Percentiles rank a stretch among this genome's conserved stretches.
Conservation (phyloP, 2,797 vertebrate genomes). For the Setipinna tenuifilis region DNA sequence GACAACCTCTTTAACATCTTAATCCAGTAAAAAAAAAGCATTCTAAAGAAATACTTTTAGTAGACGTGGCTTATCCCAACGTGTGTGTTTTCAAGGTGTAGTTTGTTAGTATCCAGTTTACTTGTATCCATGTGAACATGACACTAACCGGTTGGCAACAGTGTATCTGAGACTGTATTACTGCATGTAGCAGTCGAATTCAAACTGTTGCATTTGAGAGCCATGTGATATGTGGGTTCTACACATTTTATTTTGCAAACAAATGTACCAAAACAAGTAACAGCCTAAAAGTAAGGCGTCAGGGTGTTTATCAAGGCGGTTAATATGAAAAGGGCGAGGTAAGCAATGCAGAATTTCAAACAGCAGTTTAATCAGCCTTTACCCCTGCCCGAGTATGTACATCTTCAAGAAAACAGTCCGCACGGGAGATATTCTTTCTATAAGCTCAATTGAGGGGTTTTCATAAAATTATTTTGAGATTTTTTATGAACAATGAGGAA, state of each 20-base stretch:
- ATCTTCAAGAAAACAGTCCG: background rate
- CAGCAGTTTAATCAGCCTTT: background rate
- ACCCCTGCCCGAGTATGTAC: background rate
- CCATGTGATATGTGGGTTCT: background rate
- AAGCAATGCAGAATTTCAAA: background rate
- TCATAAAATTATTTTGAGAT: background rate
- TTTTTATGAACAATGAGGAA: background rate
- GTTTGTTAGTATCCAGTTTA: background rate
- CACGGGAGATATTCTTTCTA: background rate
- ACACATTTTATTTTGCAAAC: background rate
- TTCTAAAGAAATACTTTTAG: background rate
- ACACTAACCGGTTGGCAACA: background rate
- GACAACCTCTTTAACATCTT: background rate
- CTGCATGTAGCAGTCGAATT: background rate
- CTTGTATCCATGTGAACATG: background rate
- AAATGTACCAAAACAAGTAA: background rate
- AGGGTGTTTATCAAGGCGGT: slow-evolving; percentile 22
- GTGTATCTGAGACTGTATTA: background rate
- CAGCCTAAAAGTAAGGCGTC: slow-evolving; percentile 15
- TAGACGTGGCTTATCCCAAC: background rate
- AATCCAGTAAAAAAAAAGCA: background rate
- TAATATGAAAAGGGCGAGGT: slow-evolving; percentile 20
- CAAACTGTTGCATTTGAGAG: background rate
- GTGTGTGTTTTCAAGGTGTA: background rate
- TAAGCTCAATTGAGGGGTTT: background rate